These are phyloP conservation scores for Meganola albula DNA, from an alignment of 2,888 invertebrate species.

Conservation along the genomic window DNA sequence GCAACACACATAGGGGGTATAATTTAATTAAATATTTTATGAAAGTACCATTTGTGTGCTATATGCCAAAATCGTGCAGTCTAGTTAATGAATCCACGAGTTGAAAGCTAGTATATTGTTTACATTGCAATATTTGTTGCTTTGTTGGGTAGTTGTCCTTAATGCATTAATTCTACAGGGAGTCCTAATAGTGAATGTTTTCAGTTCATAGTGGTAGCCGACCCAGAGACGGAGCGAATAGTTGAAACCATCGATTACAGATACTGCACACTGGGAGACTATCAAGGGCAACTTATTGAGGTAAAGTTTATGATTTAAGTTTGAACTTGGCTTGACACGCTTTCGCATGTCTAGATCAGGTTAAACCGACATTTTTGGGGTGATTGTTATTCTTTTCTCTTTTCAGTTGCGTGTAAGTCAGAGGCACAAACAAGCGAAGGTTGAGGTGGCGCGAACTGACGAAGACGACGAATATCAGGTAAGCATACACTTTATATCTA, in stretches of 20 bases:
- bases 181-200: too few relatives aligned
- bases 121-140: too few relatives aligned
- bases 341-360: too few relatives aligned
- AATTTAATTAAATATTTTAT: too few relatives aligned
- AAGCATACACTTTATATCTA: constrained; percentile 4
- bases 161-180: too few relatives aligned
- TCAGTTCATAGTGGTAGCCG: constrained; percentile 56
- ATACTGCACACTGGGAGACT: constrained; percentile 42
- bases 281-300: constrained; percentile 45
- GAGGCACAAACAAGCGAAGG: constrained; percentile 25
- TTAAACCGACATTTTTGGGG: too few relatives aligned
- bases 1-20: too few relatives aligned
- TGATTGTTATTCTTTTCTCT: neutral
- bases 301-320: constrained; percentile 30
- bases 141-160: too few relatives aligned
- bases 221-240: constrained; percentile 50
- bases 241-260: constrained; percentile 60
- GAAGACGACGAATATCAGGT: constrained; percentile 55
- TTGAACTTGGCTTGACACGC: neutral
- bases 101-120: too few relatives aligned
- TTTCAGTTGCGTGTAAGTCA: constrained; percentile 43
- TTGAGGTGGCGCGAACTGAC: constrained; percentile 29
- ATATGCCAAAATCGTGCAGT: too few relatives aligned
- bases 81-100: too few relatives aligned
- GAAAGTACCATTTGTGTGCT: too few relatives aligned